Base-by-base conservation (phyloP, 2,888 invertebrate genomes). In the Acanthosoma haemorrhoidale region DNA sequence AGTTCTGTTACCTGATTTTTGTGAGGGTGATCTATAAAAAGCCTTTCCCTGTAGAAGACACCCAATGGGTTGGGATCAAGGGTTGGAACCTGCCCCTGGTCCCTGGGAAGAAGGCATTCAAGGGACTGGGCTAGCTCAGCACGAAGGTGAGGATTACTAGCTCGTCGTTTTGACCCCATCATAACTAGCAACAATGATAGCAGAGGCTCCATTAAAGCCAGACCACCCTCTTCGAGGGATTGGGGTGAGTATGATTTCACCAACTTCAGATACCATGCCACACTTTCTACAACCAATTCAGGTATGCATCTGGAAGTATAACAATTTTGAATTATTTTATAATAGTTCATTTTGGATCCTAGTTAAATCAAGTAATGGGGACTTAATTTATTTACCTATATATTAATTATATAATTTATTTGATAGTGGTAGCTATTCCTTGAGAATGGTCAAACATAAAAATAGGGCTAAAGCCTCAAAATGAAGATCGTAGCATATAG, bases 141-240 rank as follows among this genome's bases (percentile, higher is more conserved):
- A 72, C 96, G 86, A 70, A 96, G 81, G 82, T 97, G 96, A 0
- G 97, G 96, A 82, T 96, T 97, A 77, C 89, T 89, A 72, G 94
- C 87, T 70, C 91, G 82, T 3, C 85, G 80, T 0, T 73, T 73
- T 67, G 91, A 91, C 0, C 94, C 94, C 95, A 96, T 96, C 77
- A 91, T 91, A 1, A 90, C 85, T 29, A 96, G 81, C 18, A 96
- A 88, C 78, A 93, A 86, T 0, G 90, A 89, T 51, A 93, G 83
- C 21, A 91, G 84, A 0, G 90, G 88, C 70, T 84, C 83, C 75
- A 90, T 77, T 60, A 89, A 84, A 1, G 84, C 83, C 25, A 84
- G 83, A 5, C 87, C 85, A 74, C 87, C 85, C 25, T 86, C 84
- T 77, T 91, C 90, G 59, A 89, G 86, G 0, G 84, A 80, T 75